Conservation (phyloP, 2,113 vertebrate genomes). For the Saiga tatarica region DNA sequence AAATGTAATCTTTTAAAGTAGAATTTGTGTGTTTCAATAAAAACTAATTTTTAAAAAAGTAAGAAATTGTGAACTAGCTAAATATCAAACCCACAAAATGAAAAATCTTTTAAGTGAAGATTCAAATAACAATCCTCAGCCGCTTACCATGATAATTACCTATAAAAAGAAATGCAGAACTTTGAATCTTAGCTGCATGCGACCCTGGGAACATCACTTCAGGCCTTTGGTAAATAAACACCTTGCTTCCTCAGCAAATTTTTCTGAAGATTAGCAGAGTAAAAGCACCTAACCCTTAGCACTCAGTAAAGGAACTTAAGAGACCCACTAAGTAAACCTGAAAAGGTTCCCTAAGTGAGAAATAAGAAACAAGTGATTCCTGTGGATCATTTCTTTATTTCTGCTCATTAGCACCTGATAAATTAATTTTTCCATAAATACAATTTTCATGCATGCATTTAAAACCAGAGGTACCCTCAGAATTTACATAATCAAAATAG, state of each 20-base stretch:
- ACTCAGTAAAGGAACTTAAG: background rate
- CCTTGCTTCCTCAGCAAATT: background rate
- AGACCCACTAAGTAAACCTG: background rate
- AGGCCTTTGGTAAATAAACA: background rate
- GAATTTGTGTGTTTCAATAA: background rate
- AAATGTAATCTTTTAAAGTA: background rate
- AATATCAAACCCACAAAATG: slow-evolving; percentile 2
- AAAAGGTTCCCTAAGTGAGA: background rate
- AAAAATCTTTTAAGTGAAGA: background rate
- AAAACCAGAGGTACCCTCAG: background rate
- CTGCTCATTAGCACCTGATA: background rate
- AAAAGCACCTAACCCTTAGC: background rate
- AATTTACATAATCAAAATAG: slow-evolving; percentile 12
- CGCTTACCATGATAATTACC: background rate
- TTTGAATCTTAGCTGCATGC: background rate
- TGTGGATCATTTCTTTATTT: background rate
- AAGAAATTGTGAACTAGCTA: background rate
- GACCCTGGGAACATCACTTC: background rate
- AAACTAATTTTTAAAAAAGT: background rate
- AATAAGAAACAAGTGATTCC: background rate
- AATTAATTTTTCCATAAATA: background rate
- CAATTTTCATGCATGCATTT: background rate
- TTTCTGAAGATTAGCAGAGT: background rate
- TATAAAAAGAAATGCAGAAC: background rate
- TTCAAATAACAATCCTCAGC: background rate